A percentile compares a stretch with the other conserved stretches of the same genome.
These are phyloP conservation scores for Trogon surrucura DNA, from an alignment of 2,113 vertebrate genomes.

Conservation along the genomic window DNA sequence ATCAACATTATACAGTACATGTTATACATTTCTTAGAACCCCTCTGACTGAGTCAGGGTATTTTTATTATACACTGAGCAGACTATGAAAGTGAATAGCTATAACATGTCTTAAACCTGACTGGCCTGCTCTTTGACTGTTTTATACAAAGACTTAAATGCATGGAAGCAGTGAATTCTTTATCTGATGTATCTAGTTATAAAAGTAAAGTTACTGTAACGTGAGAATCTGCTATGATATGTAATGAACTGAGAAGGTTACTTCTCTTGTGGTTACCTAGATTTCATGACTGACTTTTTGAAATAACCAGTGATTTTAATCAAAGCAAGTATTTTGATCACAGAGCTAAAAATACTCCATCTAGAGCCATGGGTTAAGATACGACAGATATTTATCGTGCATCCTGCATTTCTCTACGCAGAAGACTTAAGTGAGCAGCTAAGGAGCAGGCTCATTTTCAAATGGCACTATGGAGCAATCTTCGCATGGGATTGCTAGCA, in stretches of 20 bases:
- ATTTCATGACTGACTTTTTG: background rate
- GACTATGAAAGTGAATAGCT: background rate
- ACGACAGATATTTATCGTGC: background rate
- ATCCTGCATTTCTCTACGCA: background rate
- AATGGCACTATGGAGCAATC: background rate
- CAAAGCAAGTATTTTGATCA: background rate
- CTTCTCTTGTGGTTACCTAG: background rate
- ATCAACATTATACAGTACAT: background rate
- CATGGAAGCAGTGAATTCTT: background rate
- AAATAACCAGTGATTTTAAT: background rate
- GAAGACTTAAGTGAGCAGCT: background rate
- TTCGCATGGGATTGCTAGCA: background rate
- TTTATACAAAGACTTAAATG: background rate
- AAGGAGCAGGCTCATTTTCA: background rate
- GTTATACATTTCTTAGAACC: background rate
- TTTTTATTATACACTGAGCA: background rate
- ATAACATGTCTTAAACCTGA: background rate
- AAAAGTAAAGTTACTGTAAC: background rate
- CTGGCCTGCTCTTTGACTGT: background rate
- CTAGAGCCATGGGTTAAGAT: background rate
- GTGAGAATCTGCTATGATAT: background rate
- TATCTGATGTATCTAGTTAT: background rate
- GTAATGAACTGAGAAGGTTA: background rate
- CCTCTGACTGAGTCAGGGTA: background rate
- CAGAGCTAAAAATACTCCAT: background rate